Evolutionary conservation across 2,797 vertebrate species (phyloP), one percentile per base, ranked within the genome.

Genomic region (Columba guinea): DNA sequence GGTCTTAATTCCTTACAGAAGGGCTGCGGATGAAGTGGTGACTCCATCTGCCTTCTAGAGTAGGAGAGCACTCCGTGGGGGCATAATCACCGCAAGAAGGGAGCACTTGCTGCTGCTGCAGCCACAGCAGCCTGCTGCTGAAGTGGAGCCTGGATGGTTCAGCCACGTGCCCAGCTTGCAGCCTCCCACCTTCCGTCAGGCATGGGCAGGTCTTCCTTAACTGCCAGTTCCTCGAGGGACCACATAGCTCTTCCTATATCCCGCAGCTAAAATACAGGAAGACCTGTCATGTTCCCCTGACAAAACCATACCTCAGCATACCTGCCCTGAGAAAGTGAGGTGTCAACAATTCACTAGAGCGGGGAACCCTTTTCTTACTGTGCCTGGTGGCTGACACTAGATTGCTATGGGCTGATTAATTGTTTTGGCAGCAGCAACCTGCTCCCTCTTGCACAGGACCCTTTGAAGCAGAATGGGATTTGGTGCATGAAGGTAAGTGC

Each of bases 101-200:
- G 30, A 80, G 27, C 9, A 10, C 9, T 59, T 62, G 5, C 0
- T 85, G 35, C 51, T 84, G 44, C 64, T 77, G 46, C 34, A 70
- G 60, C 53, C 1, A 0, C 67, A 35, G 19, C 0, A 2, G 22
- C 32, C 13, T 39, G 37, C 63, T 90, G 62, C 44, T 75, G 18
- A n/a, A 18, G 37, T 51, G 55, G 44, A 82, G 58, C 74, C 65
- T 63, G 53, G 23, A 16, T 13, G 20, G 44, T 59, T 91, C 62
- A 82, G 26, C 23, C 53, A 59, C 63, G 49, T 18, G 49, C n/a
- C n/a, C 53, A 46, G 32, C 22, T 58, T 58, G 18, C 70, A 63
- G 28, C 8, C 16, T 63, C 26, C 7, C 18, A 41, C 32, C 21
- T 85, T 89, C 59, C n/a, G 84, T 77, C 53, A 77, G 34, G 30